phyloP scores from a whole-genome alignment of 1,140 invertebrate species.

The Trichogramma pretiosum region DNA sequence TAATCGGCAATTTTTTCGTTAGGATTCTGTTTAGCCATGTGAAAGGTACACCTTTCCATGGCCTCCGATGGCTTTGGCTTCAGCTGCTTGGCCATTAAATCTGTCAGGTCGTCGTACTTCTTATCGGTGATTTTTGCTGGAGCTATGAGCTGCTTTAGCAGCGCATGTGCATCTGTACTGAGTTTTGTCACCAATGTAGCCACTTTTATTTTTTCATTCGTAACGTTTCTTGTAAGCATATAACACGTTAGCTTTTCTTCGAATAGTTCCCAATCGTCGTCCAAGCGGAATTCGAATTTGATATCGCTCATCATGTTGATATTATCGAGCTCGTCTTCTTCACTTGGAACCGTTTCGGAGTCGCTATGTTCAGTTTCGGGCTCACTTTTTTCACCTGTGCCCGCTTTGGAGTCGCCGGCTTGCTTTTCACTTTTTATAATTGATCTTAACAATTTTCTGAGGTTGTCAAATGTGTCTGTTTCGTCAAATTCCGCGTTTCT shows the following conservation, averaged over 20 bases:
- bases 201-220: background rate
- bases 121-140: constrained; percentile 20
- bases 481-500: too few species aligned
- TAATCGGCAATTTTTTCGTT: constrained; percentile 25
- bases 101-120: constrained; percentile 20
- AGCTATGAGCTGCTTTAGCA: constrained; percentile 18
- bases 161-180: background rate
- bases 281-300: background rate
- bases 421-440: too few species aligned
- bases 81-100: constrained; percentile 22
- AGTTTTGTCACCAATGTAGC: background rate
- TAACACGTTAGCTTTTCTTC: background rate
- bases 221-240: background rate
- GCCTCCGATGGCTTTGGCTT: constrained; percentile 26
- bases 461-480: too few species aligned
- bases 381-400: too few species aligned
- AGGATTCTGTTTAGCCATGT: constrained; percentile 19
- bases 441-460: too few species aligned
- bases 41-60: constrained; percentile 29
- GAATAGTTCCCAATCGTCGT: background rate
- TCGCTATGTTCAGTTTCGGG: too few species aligned
- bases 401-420: too few species aligned
- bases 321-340: too few species aligned
- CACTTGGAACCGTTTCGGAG: too few species aligned
- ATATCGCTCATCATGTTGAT: background rate